phyloP scores from a whole-genome alignment of 2,113 vertebrate species.

The Turnix velox region DNA sequence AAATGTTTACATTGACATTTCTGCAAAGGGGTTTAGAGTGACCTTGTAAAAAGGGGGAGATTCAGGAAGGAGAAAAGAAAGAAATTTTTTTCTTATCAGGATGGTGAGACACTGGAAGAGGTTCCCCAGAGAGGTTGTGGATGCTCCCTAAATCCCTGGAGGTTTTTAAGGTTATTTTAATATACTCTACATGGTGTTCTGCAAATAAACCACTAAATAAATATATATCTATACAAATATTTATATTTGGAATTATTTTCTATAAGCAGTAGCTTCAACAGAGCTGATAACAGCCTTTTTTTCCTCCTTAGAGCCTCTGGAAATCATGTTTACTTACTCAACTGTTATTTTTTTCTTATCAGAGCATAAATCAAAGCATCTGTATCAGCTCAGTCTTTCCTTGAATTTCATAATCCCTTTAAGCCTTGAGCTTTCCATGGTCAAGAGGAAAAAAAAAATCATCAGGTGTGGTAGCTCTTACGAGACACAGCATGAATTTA shows the following conservation, averaged over 20 bases:
- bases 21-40: background rate
- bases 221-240: background rate
- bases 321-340: background rate
- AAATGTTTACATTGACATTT: background rate
- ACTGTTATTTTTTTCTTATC: background rate
- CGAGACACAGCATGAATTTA: background rate
- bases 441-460: background rate
- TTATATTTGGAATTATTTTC: accelerated
- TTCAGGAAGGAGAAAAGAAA: too few relatives aligned
- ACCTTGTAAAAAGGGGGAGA: background rate
- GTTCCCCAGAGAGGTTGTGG: too few relatives aligned
- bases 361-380: background rate
- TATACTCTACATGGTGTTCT: background rate
- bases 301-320: background rate
- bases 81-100: too few relatives aligned
- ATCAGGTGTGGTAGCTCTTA: background rate
- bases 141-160: too few relatives aligned
- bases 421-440: background rate
- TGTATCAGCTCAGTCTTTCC: background rate
- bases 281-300: background rate
- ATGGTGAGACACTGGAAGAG: too few relatives aligned
- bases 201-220: background rate
- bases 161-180: too few relatives aligned
- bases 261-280: background rate
- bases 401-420: background rate